Base-by-base conservation (phyloP, 2,113 vertebrate species). In the Nettapus auritus region DNA sequence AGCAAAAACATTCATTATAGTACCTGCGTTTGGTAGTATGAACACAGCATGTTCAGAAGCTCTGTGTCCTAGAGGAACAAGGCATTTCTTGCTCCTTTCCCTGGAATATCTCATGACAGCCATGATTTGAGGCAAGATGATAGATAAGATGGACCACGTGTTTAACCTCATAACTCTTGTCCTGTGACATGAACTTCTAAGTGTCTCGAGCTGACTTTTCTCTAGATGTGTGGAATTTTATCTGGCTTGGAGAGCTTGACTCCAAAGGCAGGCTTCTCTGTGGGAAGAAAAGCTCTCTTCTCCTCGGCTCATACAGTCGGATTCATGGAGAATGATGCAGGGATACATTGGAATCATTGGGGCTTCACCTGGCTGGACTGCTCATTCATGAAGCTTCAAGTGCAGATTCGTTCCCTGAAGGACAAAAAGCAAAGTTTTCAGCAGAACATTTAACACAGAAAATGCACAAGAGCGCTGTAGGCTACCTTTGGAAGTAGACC, bases 1-100 rank as follows among this genome's bases (percentile, higher is more conserved):
- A 0, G 21, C 22, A 3, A n/a, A 75, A 66, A 8, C 3, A 20
- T 6, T 25, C 34, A 1, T 4, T 15, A 2, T 4, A 22, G 7
- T 0, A 52, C 55, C 89, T 48, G 28, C 7, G 2, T 50, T 67
- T 16, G n/a, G 68, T 28, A 36, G n/a, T 0, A 1, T 13, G 12
- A 11, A 48, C 4, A 1, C 1, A 25, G 88, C 76, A 21, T 29
- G 53, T 33, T 62, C 42, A 34, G 17, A 38, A 33, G 60, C 69
- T 56, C 36, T 4, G 1, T 26, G 48, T 25, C 71, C 70, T 66
- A 44, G 18, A 38, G n/a, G 26, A 69, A 77, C 33, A 40, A 88
- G n/a, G 29, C 11, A 3, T 70, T 75, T 63, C 55, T 86, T 40
- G 25, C 36, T 86, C 40, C 34, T 68, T 33, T 38, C 15, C 33